Evolutionary conservation across 2,888 invertebrate species (phyloP).

Genomic region (Elegia similella): DNA sequence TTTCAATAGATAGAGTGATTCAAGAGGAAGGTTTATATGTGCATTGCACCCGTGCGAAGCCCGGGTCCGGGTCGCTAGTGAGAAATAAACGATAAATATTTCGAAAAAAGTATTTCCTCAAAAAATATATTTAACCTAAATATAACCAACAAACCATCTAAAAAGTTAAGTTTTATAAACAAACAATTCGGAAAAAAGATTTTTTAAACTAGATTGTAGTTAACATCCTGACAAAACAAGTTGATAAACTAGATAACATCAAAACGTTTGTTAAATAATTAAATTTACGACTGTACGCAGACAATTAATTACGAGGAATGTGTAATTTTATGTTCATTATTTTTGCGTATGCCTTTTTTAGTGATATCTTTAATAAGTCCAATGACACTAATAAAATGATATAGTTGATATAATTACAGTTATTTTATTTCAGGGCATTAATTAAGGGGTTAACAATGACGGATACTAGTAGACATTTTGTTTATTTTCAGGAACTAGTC

Average conservation of each 20-base stretch:
- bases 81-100: no score
- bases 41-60: no score
- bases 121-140: no score
- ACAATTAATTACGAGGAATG: slow-evolving; percentile 1
- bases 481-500: no score
- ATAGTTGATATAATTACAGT: background rate
- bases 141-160: no score
- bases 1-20: no score
- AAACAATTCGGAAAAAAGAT: background rate
- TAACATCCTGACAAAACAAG: background rate
- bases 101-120: no score
- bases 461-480: no score
- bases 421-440: background rate
- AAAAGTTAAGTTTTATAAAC: no score
- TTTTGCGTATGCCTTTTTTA: background rate
- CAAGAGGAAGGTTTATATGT: no score
- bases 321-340: slow-evolving; percentile 2
- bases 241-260: background rate
- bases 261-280: background rate
- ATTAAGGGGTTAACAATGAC: background rate
- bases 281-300: background rate
- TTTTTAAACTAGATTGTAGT: background rate
- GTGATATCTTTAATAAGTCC: background rate
- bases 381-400: background rate
- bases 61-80: no score